Evolutionary conservation across 1,140 invertebrate genomes (phyloP).

Genomic region (Orchestia grillus): DNA sequence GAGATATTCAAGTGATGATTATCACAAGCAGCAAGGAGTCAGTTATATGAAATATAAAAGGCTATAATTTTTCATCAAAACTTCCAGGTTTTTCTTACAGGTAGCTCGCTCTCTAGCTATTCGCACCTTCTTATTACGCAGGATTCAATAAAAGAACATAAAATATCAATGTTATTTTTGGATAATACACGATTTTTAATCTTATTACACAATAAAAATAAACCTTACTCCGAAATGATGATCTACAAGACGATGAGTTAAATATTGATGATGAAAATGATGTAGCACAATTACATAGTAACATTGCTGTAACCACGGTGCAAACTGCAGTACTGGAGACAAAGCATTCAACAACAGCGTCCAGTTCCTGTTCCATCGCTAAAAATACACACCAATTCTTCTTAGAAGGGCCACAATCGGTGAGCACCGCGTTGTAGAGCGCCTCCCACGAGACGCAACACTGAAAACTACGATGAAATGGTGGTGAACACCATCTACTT

Average conservation of each 20-base stretch:
- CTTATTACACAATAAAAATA: background rate
- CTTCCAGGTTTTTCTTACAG: no score
- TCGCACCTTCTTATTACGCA: background rate
- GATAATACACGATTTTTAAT: slow-evolving; percentile 2
- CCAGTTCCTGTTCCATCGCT: background rate
- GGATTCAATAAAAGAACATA: background rate
- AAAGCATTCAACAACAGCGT: background rate
- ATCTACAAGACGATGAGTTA: background rate
- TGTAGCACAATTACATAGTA: background rate
- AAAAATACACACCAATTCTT: background rate
- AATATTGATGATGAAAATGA: background rate
- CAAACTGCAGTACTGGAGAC: background rate
- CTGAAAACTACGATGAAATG: background rate
- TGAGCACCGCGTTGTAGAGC: background rate
- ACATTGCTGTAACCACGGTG: background rate
- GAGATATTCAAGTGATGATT: no score
- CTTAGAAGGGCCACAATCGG: background rate
- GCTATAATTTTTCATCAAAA: no score
- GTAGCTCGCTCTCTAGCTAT: background rate
- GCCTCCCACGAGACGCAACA: background rate
- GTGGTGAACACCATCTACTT: background rate
- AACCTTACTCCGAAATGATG: background rate
- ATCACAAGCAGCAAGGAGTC: no score
- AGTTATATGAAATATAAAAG: no score
- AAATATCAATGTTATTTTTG: slow-evolving; percentile 3